Evolutionary conservation across 2,797 vertebrate species (phyloP).

Genomic region (Manis pentadactyla): DNA sequence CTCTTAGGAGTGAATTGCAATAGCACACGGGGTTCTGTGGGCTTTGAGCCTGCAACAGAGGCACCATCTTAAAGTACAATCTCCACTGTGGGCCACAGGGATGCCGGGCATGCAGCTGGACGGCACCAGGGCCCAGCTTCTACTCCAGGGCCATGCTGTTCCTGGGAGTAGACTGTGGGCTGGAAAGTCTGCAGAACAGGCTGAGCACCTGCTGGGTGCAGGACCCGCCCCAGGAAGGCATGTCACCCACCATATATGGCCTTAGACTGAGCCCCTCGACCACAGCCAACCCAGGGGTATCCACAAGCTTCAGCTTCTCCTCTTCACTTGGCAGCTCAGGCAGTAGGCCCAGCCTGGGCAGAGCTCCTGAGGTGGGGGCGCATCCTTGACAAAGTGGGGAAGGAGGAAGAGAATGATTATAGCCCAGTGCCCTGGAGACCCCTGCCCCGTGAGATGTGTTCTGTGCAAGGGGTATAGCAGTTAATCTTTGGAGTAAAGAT

Average conservation of each 20-base stretch:
- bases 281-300: background rate
- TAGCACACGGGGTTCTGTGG: fast-evolving
- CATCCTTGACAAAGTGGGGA: background rate
- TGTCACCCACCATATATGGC: background rate
- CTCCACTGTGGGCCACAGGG: fast-evolving
- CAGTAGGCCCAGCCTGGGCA: background rate
- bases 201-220: background rate
- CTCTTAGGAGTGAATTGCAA: background rate
- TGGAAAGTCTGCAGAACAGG: no score
- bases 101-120: fast-evolving
- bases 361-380: background rate
- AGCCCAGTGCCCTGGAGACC: fast-evolving
- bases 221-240: background rate
- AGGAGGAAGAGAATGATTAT: no score
- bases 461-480: background rate
- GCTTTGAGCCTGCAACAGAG: background rate
- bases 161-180: background rate
- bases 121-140: background rate
- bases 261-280: background rate
- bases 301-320: background rate
- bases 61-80: background rate
- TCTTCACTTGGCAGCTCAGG: background rate
- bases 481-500: fast-evolving
- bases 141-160: background rate
- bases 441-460: background rate